These are phyloP conservation scores for Lasioglossum marginatum DNA, from an alignment of 2,888 invertebrate species.

Conservation along the genomic window DNA sequence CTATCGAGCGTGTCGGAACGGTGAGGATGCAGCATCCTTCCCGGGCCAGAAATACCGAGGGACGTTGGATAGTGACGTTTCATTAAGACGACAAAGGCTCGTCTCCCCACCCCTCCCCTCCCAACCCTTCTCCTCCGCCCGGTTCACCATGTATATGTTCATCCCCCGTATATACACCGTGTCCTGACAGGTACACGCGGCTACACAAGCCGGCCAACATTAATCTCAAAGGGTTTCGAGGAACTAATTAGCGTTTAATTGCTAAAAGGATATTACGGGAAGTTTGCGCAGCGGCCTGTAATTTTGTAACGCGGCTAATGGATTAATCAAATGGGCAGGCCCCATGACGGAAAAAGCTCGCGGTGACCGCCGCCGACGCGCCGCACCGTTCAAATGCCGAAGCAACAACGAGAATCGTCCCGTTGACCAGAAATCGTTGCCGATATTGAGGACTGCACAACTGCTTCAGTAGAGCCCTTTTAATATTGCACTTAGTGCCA, in stretches of 20 bases:
- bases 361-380: not conserved
- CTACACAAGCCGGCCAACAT: slow-evolving; percentile 46
- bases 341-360: not conserved
- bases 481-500: not conserved
- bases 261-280: slow-evolving; percentile 49
- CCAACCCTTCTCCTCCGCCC: not conserved
- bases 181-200: slow-evolving; percentile 41
- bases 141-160: slow-evolving; percentile 19
- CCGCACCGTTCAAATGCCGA: not conserved
- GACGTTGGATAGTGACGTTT: slow-evolving; percentile 70
- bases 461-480: not conserved
- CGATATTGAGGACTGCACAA: not conserved
- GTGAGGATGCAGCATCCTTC: slow-evolving; percentile 59
- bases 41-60: slow-evolving; percentile 51
- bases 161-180: slow-evolving; percentile 28
- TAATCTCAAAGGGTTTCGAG: slow-evolving; percentile 57
- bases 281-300: slow-evolving; percentile 34
- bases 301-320: slow-evolving; percentile 34
- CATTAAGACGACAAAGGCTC: slow-evolving; percentile 73
- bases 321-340: slow-evolving; percentile 21
- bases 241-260: slow-evolving; percentile 64
- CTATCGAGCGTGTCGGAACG: slow-evolving; percentile 59
- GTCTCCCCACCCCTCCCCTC: slow-evolving; percentile 8
- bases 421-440: not conserved
- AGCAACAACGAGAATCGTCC: not conserved